Evolutionary conservation across 2,797 vertebrate genomes (phyloP).

Genomic region (Siniperca undulata): DNA sequence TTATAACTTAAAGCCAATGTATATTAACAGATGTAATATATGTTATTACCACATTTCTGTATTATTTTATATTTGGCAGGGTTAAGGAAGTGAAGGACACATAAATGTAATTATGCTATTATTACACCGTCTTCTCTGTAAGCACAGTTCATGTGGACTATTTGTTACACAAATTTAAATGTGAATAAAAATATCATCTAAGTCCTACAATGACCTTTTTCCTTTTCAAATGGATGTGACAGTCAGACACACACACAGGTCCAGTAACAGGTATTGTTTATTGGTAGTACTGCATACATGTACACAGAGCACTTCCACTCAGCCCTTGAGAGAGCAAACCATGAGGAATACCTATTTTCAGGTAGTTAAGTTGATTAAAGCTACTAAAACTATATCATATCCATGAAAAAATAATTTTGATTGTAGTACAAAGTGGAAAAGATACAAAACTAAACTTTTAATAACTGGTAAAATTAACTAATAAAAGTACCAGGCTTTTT

Average conservation of each 20-base stretch:
- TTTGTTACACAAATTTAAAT: slow-evolving; percentile 55
- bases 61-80: slow-evolving; percentile 3
- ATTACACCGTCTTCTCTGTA: slow-evolving; percentile 16
- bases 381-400: slow-evolving; percentile 75
- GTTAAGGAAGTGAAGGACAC: slow-evolving; percentile 35
- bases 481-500: slow-evolving; percentile 54
- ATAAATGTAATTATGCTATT: slow-evolving; percentile 6
- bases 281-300: slow-evolving; percentile 74
- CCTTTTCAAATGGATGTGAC: background rate
- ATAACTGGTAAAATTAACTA: slow-evolving; percentile 63
- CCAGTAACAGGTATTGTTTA: slow-evolving; percentile 70
- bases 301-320: slow-evolving; percentile 69
- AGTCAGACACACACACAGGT: slow-evolving; percentile 11
- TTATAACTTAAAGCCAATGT: slow-evolving; percentile 37
- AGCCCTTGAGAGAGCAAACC: slow-evolving; percentile 59
- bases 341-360: slow-evolving; percentile 67
- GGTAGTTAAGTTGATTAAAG: slow-evolving; percentile 79
- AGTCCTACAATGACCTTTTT: background rate
- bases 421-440: slow-evolving; percentile 80
- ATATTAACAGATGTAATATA: slow-evolving; percentile 45
- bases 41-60: slow-evolving; percentile 11
- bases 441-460: slow-evolving; percentile 77
- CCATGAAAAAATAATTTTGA: slow-evolving; percentile 79
- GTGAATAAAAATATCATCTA: slow-evolving; percentile 51
- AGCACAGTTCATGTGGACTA: slow-evolving; percentile 5